These are phyloP conservation scores for Bursaphelenchus mucronatus DNA, from an alignment of 1,140 invertebrate genomes.

Conservation along the genomic window DNA sequence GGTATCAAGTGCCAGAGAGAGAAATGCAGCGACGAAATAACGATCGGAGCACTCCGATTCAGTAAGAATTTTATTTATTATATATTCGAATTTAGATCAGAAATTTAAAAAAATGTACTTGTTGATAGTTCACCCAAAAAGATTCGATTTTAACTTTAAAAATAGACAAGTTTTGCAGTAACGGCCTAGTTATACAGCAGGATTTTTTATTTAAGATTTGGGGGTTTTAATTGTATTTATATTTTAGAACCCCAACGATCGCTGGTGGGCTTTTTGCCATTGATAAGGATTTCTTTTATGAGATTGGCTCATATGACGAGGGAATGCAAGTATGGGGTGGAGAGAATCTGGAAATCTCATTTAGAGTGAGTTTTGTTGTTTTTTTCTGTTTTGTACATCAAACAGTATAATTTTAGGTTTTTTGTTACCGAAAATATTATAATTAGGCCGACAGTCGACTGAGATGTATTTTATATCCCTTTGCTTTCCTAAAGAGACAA, in stretches of 20 bases:
- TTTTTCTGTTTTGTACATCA: neutral
- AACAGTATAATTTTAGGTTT: too few species aligned
- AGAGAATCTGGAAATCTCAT: slow-evolving; percentile 71
- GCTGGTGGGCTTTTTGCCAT: slow-evolving; percentile 49
- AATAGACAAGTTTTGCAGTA: too few species aligned
- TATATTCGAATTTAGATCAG: slow-evolving; percentile 9
- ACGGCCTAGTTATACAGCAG: too few species aligned
- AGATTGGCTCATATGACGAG: slow-evolving; percentile 77
- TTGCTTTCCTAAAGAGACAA: neutral
- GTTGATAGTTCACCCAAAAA: too few species aligned
- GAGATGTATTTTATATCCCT: too few species aligned
- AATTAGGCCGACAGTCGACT: too few species aligned
- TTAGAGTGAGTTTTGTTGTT: slow-evolving; percentile 59
- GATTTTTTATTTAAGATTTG: too few species aligned
- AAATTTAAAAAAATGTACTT: too few species aligned
- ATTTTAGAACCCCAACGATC: slow-evolving; percentile 45
- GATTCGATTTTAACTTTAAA: too few species aligned
- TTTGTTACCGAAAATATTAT: too few species aligned
- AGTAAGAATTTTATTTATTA: slow-evolving; percentile 27
- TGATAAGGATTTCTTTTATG: slow-evolving; percentile 46
- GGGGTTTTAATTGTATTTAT: too few species aligned
- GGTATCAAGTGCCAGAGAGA: slow-evolving; percentile 66
- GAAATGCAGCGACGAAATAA: slow-evolving; percentile 48
- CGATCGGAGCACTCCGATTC: slow-evolving; percentile 46
- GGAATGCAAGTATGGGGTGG: slow-evolving; percentile 95